phyloP scores from a whole-genome alignment of 1,140 invertebrate species.

The Heliothis subflexa region DNA sequence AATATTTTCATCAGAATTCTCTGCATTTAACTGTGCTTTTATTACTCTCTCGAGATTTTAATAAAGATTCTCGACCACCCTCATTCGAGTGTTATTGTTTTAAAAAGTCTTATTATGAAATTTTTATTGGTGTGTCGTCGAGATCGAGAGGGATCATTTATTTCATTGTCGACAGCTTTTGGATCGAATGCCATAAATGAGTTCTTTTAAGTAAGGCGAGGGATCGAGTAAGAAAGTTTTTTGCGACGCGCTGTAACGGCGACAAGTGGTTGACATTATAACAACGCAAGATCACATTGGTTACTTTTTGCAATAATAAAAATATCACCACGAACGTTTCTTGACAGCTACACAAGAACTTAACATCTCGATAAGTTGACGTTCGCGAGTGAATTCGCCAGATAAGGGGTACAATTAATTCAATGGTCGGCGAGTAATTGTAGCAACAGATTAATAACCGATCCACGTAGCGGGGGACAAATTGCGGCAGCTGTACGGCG shows the following conservation, averaged over 20 bases:
- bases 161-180: slow-evolving; percentile 61
- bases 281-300: slow-evolving; percentile 45
- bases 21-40: slow-evolving; percentile 85
- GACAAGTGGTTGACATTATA: slow-evolving; percentile 55
- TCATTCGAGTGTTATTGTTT: slow-evolving; percentile 77
- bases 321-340: slow-evolving; percentile 56
- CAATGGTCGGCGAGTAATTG: slow-evolving; percentile 72
- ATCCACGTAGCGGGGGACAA: slow-evolving; percentile 74
- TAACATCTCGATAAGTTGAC: slow-evolving; percentile 59
- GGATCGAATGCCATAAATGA: slow-evolving; percentile 56
- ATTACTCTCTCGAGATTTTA: slow-evolving; percentile 84
- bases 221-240: slow-evolving; percentile 45
- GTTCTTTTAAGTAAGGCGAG: slow-evolving; percentile 54
- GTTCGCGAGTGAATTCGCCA: slow-evolving; percentile 63
- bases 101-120: slow-evolving; percentile 72
- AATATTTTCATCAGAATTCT: slow-evolving; percentile 85
- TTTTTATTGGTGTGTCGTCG: slow-evolving; percentile 62
- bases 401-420: slow-evolving; percentile 76
- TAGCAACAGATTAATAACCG: slow-evolving; percentile 75
- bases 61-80: slow-evolving; percentile 85
- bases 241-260: slow-evolving; percentile 29
- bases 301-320: slow-evolving; percentile 63
- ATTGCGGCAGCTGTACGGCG: slow-evolving; percentile 70
- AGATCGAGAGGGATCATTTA: slow-evolving; percentile 56
- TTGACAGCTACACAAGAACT: slow-evolving; percentile 58